Percentiles rank a stretch among this genome's conserved stretches.
Conservation (phyloP, 2,113 vertebrate species). For the Mystacornis crossleyi region DNA sequence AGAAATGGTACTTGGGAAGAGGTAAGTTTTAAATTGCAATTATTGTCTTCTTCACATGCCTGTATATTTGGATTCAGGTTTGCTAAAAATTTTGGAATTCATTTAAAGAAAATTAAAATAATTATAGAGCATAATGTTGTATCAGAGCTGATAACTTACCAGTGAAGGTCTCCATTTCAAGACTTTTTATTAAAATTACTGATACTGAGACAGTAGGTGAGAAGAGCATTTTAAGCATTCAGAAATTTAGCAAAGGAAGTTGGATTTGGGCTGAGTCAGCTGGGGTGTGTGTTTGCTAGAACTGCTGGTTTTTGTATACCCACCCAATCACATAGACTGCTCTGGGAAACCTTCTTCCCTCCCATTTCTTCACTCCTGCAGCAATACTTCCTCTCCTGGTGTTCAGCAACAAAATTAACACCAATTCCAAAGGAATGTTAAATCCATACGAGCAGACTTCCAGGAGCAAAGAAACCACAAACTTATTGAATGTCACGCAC, state of each 20-base stretch:
- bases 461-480: neutral
- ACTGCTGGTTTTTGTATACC: neutral
- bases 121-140: neutral
- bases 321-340: accelerated
- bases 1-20: neutral
- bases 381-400: neutral
- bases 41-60: neutral
- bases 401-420: neutral
- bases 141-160: neutral
- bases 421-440: neutral
- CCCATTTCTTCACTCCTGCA: neutral
- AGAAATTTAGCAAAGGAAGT: neutral
- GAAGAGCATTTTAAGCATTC: neutral
- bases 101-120: neutral
- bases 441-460: neutral
- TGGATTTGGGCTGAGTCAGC: neutral
- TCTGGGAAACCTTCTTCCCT: neutral
- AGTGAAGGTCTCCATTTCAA: neutral
- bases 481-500: neutral
- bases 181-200: neutral
- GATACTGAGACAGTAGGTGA: neutral
- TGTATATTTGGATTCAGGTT: neutral
- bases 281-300: neutral
- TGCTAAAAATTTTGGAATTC: neutral
- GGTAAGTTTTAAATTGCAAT: neutral